Conservation (phyloP, 2,113 vertebrate species). For the Megaceryle torquata region DNA sequence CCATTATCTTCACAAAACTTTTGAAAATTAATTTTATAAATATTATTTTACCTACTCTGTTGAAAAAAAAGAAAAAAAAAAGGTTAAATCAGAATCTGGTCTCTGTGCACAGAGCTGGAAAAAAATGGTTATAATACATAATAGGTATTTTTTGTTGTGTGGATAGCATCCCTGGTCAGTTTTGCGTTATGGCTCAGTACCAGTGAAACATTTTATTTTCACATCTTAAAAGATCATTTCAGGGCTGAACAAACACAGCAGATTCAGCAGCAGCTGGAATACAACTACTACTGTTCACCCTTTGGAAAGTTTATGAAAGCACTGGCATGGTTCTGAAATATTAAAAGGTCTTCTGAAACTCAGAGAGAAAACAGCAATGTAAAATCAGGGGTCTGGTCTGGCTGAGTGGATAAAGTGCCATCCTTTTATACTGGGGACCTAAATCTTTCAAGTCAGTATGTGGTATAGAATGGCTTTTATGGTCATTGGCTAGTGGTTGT, state of each 20-base stretch:
- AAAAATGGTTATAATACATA: conserved; percentile 5
- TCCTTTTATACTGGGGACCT: conserved; percentile 45
- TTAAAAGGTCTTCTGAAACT: conserved; percentile 67
- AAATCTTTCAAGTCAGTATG: conserved; percentile 58
- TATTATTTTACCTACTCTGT: neutral
- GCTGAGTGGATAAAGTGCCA: conserved; percentile 60
- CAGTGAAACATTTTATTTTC: conserved; percentile 69
- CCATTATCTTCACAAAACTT: neutral
- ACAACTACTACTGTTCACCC: conserved; percentile 64
- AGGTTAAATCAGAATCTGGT: conserved; percentile 2
- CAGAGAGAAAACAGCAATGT: conserved; percentile 49
- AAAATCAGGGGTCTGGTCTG: conserved; percentile 63
- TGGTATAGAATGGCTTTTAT: conserved; percentile 49
- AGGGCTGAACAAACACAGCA: conserved; percentile 71
- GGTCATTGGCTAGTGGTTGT: conserved; percentile 46
- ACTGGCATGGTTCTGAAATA: conserved; percentile 55
- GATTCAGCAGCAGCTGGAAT: conserved; percentile 70
- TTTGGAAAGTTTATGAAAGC: conserved; percentile 71
- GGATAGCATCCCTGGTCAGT: conserved; percentile 49
- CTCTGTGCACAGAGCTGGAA: neutral
- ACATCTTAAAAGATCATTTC: conserved; percentile 74
- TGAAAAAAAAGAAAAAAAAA: neutral
- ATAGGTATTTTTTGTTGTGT: conserved; percentile 33
- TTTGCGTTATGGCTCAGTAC: conserved; percentile 58
- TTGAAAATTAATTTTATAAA: neutral